Percentiles rank a stretch among this genome's conserved stretches.
Evolutionary conservation across 1,140 invertebrate genomes (phyloP).

Genomic region (Diorhabda elongata): DNA sequence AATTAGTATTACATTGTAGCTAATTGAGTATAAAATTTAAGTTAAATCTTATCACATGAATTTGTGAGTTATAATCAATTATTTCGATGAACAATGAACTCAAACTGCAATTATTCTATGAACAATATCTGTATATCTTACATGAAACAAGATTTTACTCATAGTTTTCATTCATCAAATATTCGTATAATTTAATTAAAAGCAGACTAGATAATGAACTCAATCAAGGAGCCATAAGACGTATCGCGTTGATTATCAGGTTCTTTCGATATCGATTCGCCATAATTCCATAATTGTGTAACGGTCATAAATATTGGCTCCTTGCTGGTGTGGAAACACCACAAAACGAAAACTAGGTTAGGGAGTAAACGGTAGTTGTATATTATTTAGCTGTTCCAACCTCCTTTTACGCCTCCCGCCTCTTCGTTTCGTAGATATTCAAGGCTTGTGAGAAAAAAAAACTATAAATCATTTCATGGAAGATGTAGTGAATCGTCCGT

Average conservation of each 20-base stretch:
- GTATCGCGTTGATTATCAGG: not conserved
- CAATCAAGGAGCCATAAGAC: not conserved
- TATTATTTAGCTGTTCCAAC: constrained; percentile 6
- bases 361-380: constrained; percentile 15
- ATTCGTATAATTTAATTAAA: no score
- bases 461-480: no score
- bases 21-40: no score
- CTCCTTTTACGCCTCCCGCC: not conserved
- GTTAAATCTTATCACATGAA: no score
- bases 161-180: no score
- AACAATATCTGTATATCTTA: no score
- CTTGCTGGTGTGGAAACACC: constrained; percentile 1
- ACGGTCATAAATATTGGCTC: not conserved
- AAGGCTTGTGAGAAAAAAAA: not conserved
- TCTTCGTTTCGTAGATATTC: not conserved
- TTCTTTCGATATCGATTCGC: not conserved
- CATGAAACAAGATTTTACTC: no score
- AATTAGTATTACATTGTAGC: no score
- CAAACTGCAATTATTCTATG: no score
- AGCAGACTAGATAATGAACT: not conserved
- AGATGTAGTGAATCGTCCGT: no score
- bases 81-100: no score
- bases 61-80: no score
- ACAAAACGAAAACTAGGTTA: constrained; percentile 15
- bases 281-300: constrained; percentile 7